These are phyloP conservation scores for Forbesichthys agassizii DNA, from an alignment of 2,113 vertebrate genomes.

Conservation along the genomic window DNA sequence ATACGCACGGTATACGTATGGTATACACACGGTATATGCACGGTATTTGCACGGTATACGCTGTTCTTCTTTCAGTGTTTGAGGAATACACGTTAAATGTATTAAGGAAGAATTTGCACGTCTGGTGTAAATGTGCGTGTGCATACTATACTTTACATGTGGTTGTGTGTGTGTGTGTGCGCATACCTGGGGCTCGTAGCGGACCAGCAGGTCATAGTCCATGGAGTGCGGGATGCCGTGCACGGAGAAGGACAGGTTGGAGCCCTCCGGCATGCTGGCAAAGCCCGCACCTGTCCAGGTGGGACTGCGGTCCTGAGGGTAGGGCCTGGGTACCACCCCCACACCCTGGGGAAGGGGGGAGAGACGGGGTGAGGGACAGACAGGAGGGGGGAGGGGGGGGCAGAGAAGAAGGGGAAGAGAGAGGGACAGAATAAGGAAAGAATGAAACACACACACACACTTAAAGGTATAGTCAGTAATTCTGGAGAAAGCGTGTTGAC, in stretches of 20 bases:
- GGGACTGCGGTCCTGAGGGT: conserved; percentile 81
- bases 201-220: conserved; percentile 92
- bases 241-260: conserved; percentile 85
- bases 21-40: too few species aligned
- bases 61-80: too few species aligned
- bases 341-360: conserved; percentile 77
- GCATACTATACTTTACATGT: not conserved
- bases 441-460: not conserved
- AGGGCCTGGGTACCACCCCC: conserved; percentile 80
- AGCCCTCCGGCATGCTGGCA: conserved; percentile 88
- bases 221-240: conserved; percentile 91
- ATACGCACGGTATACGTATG: too few species aligned
- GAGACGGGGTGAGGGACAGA: not conserved
- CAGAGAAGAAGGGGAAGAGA: not conserved
- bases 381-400: not conserved
- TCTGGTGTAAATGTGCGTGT: not conserved
- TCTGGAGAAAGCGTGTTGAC: too few species aligned
- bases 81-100: too few species aligned
- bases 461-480: not conserved
- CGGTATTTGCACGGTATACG: too few species aligned
- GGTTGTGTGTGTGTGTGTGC: conserved; percentile 8
- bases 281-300: conserved; percentile 96
- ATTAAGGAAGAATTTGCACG: too few species aligned
- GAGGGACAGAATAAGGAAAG: not conserved
- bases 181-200: conserved; percentile 94